Conservation (phyloP, 2,797 vertebrate genomes). For the Xenopus petersii region DNA sequence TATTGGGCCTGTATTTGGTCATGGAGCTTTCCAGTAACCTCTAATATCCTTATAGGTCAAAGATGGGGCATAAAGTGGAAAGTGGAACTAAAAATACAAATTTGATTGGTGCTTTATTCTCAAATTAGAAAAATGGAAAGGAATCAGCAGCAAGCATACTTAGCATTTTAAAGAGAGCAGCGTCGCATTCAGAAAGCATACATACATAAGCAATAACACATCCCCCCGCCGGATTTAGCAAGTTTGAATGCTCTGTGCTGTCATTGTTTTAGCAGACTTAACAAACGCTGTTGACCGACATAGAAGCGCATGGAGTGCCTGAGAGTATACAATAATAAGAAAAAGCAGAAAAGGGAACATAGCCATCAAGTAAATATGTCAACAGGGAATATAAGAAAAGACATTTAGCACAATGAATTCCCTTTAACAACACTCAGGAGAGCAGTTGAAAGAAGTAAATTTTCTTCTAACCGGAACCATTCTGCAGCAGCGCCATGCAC, state of each 20-base stretch:
- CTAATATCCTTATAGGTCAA: too few species aligned
- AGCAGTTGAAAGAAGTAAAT: conserved; percentile 44
- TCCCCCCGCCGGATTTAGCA: not conserved
- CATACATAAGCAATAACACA: not conserved
- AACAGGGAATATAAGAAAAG: conserved; percentile 39
- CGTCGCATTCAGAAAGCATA: not conserved
- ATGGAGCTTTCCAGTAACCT: too few species aligned
- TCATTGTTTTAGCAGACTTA: conserved; percentile 6
- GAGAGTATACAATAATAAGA: conserved; percentile 3
- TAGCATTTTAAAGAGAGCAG: not conserved
- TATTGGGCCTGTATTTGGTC: too few species aligned
- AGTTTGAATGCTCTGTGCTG: not conserved
- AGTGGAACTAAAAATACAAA: too few species aligned
- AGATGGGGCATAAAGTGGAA: too few species aligned
- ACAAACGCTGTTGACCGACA: conserved; percentile 6
- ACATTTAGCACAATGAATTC: conserved; percentile 39
- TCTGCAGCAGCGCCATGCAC: conserved; percentile 23
- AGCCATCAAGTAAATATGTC: conserved; percentile 39
- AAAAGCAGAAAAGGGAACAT: conserved; percentile 26
- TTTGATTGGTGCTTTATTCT: too few species aligned
- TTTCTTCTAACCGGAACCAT: conserved; percentile 40
- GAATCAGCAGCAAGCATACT: not conserved
- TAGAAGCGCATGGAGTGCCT: not conserved
- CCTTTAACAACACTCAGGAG: conserved; percentile 35
- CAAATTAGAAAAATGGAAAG: too few species aligned